Evolutionary conservation across 2,113 vertebrate species (phyloP).

Genomic region (Galbula dea): DNA sequence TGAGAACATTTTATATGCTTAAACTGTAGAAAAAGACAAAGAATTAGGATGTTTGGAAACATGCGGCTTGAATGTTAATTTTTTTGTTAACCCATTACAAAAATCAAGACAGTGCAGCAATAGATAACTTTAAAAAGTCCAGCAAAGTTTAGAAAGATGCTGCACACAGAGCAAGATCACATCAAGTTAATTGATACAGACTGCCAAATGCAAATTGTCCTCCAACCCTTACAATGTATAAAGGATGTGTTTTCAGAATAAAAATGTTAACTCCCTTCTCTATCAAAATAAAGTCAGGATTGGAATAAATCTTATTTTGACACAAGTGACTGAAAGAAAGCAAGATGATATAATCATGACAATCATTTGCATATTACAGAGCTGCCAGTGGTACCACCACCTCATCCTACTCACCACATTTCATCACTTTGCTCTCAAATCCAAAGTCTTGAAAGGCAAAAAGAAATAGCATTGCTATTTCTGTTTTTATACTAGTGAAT

Average conservation of each 20-base stretch:
- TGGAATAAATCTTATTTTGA: background rate
- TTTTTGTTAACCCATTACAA: background rate
- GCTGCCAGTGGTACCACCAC: background rate
- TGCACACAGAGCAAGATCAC: background rate
- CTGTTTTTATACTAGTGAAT: background rate
- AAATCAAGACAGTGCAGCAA: background rate
- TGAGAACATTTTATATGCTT: background rate
- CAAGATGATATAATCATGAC: background rate
- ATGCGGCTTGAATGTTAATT: background rate
- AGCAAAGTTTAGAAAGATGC: background rate
- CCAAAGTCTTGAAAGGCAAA: background rate
- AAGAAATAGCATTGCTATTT: background rate
- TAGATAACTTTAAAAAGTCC: background rate
- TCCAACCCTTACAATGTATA: background rate
- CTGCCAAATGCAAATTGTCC: background rate
- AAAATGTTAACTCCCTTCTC: background rate
- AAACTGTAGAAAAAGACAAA: background rate
- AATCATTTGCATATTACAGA: background rate
- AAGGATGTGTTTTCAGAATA: background rate
- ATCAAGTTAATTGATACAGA: background rate
- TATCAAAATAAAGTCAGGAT: background rate
- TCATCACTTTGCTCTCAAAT: background rate
- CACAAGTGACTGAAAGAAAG: background rate
- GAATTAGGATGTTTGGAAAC: background rate
- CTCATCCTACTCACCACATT: slow-evolving; percentile 52